A percentile compares a stretch with the other conserved stretches of the same genome.
Evolutionary conservation across 2,113 vertebrate genomes (phyloP).

Genomic region (Psettodes erumei): DNA sequence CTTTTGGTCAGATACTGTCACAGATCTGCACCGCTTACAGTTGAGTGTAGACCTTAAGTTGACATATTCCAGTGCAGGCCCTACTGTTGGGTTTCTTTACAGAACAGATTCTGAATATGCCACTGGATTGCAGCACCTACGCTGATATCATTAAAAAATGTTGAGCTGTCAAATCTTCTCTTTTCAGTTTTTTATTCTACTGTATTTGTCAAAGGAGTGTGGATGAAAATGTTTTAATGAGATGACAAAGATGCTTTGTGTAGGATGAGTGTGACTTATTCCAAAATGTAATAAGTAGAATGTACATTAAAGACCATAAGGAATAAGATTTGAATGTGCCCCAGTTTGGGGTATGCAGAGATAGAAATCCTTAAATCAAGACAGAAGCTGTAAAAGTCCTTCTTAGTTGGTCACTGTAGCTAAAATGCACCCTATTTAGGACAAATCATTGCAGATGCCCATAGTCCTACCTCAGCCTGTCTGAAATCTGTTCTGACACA

Average conservation of each 20-base stretch:
- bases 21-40: slow-evolving; percentile 62
- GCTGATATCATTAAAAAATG: slow-evolving; percentile 50
- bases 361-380: slow-evolving; percentile 16
- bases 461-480: slow-evolving; percentile 8
- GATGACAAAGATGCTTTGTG: slow-evolving; percentile 31
- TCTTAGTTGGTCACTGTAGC: slow-evolving; percentile 6
- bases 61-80: slow-evolving; percentile 66
- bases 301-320: neutral
- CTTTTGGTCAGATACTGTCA: slow-evolving; percentile 81
- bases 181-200: slow-evolving; percentile 7
- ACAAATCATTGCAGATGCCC: slow-evolving; percentile 55
- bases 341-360: neutral
- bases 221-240: slow-evolving; percentile 52
- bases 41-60: slow-evolving; percentile 66
- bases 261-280: slow-evolving; percentile 7
- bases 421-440: slow-evolving; percentile 55
- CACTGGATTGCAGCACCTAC: slow-evolving; percentile 41
- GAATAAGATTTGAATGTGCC: slow-evolving; percentile 1
- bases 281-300: neutral
- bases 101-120: slow-evolving; percentile 44
- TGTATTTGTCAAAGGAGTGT: slow-evolving; percentile 9
- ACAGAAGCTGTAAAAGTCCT: slow-evolving; percentile 33
- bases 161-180: slow-evolving; percentile 40
- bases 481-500: slow-evolving; percentile 57
- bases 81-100: slow-evolving; percentile 48